Evolutionary conservation across 1,140 invertebrate species (phyloP).

Genomic region (Pseudomyrmex cubaensis): DNA sequence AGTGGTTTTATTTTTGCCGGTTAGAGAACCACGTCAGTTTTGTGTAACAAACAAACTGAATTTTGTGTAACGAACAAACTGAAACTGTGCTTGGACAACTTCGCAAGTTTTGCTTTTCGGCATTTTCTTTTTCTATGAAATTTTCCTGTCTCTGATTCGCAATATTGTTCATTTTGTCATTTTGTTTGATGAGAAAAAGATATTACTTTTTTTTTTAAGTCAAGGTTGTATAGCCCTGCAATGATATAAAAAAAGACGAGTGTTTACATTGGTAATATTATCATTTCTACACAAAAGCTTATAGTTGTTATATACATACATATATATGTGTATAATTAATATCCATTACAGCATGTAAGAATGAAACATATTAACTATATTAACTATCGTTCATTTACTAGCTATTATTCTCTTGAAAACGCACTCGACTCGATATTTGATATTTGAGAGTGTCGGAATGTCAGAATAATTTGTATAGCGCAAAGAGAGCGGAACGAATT

Average conservation of each 20-base stretch:
- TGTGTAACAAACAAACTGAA: slow-evolving; percentile 51
- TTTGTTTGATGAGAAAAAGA: slow-evolving; percentile 13
- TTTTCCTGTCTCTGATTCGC: background rate
- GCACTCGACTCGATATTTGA: slow-evolving; percentile 49
- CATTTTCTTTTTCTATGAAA: slow-evolving; percentile 36
- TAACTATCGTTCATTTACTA: slow-evolving; percentile 17
- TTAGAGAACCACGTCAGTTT: slow-evolving; percentile 24
- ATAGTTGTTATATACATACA: too few species aligned
- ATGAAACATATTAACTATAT: too few species aligned
- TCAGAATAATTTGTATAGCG: slow-evolving; percentile 52
- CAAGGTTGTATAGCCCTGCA: background rate
- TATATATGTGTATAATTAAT: too few species aligned
- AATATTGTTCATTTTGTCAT: slow-evolving; percentile 10
- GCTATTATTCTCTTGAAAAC: slow-evolving; percentile 33
- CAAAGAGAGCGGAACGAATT: slow-evolving; percentile 60
- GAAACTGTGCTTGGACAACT: slow-evolving; percentile 23
- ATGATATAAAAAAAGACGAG: background rate
- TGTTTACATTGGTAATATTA: too few species aligned
- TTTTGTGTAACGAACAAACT: slow-evolving; percentile 54
- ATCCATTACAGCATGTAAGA: too few species aligned
- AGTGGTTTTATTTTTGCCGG: slow-evolving; percentile 20
- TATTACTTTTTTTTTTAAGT: background rate
- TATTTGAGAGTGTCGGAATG: slow-evolving; percentile 46
- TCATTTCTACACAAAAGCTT: too few species aligned
- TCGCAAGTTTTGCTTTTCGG: slow-evolving; percentile 21